These are phyloP conservation scores for Automeris io DNA, from an alignment of 2,888 invertebrate genomes.

Conservation along the genomic window DNA sequence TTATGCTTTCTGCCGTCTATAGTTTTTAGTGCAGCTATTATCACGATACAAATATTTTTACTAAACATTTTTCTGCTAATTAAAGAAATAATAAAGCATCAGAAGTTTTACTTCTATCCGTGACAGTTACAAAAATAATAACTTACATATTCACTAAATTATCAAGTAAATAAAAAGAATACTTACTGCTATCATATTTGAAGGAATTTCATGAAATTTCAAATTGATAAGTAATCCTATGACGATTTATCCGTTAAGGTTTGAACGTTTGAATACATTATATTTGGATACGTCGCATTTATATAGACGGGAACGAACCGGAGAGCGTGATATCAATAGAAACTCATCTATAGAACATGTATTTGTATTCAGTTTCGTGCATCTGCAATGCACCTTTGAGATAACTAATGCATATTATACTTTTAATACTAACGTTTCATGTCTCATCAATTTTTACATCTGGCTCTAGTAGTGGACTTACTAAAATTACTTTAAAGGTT, in stretches of 20 bases:
- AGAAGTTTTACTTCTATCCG: too few relatives aligned
- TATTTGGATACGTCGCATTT: slow-evolving; percentile 46
- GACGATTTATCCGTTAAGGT: slow-evolving; percentile 43
- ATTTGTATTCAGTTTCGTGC: slow-evolving; percentile 34
- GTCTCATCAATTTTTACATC: not conserved
- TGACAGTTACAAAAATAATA: not conserved
- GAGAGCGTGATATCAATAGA: slow-evolving; percentile 59
- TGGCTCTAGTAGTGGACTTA: too few relatives aligned
- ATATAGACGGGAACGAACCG: slow-evolving; percentile 49
- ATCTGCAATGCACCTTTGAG: slow-evolving; percentile 17
- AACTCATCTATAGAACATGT: slow-evolving; percentile 53
- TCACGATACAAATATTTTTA: too few relatives aligned
- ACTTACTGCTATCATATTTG: slow-evolving; percentile 58
- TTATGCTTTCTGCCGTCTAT: too few relatives aligned
- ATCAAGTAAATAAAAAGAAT: too few relatives aligned
- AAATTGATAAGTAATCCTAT: slow-evolving; percentile 16
- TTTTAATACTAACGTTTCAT: too few relatives aligned
- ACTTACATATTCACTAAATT: too few relatives aligned
- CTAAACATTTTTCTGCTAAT: too few relatives aligned
- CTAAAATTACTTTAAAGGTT: too few relatives aligned
- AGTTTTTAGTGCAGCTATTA: too few relatives aligned
- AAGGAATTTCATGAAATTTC: slow-evolving; percentile 28
- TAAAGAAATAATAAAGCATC: too few relatives aligned
- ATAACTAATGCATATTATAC: slow-evolving; percentile 1
- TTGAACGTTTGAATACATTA: slow-evolving; percentile 55